Evolutionary conservation across 2,888 invertebrate genomes (phyloP).

Genomic region (Scaptomyza tumidula): DNA sequence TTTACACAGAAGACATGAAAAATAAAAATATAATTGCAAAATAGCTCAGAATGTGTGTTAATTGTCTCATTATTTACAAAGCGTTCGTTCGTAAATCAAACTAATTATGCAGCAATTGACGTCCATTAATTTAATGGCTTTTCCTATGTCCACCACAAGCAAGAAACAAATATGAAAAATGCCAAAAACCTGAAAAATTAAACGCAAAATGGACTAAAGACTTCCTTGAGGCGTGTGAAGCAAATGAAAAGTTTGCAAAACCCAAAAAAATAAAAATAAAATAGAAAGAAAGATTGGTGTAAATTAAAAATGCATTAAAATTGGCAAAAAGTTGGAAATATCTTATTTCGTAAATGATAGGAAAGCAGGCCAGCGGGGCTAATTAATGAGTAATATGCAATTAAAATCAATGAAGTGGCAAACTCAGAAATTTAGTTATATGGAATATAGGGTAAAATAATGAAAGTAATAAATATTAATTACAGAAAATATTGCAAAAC

Average conservation of each 20-base stretch:
- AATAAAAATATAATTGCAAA: conserved; percentile 36
- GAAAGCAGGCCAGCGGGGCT: conserved; percentile 20
- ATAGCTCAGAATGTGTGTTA: conserved; percentile 45
- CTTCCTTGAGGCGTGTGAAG: conserved; percentile 22
- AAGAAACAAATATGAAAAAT: conserved; percentile 1
- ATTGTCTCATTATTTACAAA: conserved; percentile 31
- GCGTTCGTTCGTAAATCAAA: conserved; percentile 17
- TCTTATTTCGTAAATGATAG: conserved; percentile 5
- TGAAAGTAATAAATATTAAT: background rate
- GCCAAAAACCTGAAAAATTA: conserved; percentile 1
- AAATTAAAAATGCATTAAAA: conserved; percentile 35
- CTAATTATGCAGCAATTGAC: conserved; percentile 11
- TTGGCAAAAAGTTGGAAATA: conserved; percentile 14
- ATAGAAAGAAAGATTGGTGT: conserved; percentile 11
- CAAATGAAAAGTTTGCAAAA: background rate
- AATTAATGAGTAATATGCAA: conserved; percentile 17
- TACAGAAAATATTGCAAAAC: background rate
- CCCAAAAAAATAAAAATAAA: too few species aligned
- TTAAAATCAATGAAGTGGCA: conserved; percentile 30
- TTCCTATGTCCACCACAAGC: conserved; percentile 1
- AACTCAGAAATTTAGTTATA: background rate
- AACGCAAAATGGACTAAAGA: conserved; percentile 2
- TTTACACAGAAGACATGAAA: conserved; percentile 34
- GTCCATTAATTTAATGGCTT: conserved; percentile 23
- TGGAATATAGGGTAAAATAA: background rate